A percentile compares a stretch with the other conserved stretches of the same genome.
phyloP scores from a whole-genome alignment of 1,140 invertebrate species.

The Liolophura sinensis region DNA sequence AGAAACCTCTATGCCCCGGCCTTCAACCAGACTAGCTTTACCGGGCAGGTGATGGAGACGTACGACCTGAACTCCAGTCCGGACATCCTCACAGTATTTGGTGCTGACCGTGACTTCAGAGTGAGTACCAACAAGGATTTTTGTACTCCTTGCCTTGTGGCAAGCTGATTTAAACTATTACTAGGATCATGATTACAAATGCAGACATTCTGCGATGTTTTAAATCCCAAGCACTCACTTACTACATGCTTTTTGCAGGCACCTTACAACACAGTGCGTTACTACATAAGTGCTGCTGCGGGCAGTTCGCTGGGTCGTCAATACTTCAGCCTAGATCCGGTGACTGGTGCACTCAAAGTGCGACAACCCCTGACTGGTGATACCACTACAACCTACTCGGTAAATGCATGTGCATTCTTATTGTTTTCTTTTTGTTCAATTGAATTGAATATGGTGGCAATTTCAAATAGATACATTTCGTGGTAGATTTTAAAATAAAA shows the following conservation, averaged over 20 bases:
- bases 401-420: slow-evolving; percentile 5
- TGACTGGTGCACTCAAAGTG: slow-evolving; percentile 18
- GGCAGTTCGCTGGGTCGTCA: slow-evolving; percentile 11
- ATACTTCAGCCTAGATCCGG: slow-evolving; percentile 16
- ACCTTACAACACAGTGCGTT: slow-evolving; percentile 23
- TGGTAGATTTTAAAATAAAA: no score
- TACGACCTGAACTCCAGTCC: not conserved
- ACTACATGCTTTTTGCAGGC: slow-evolving; percentile 20
- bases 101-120: not conserved
- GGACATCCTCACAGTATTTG: not conserved
- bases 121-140: not conserved
- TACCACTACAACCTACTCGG: slow-evolving; percentile 12
- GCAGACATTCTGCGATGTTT: not conserved
- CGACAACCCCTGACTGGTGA: slow-evolving; percentile 19
- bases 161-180: not conserved
- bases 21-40: not conserved
- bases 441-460: no score
- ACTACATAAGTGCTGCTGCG: slow-evolving; percentile 10
- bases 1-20: slow-evolving; percentile 61
- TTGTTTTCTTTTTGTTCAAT: no score
- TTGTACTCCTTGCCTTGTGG: not conserved
- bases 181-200: no score
- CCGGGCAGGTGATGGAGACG: not conserved
- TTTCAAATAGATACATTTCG: no score
- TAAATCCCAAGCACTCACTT: no score